Evolutionary conservation across 2,888 invertebrate species (phyloP), one percentile per base, ranked within the genome.

Genomic region (Ptychoptera contaminata): DNA sequence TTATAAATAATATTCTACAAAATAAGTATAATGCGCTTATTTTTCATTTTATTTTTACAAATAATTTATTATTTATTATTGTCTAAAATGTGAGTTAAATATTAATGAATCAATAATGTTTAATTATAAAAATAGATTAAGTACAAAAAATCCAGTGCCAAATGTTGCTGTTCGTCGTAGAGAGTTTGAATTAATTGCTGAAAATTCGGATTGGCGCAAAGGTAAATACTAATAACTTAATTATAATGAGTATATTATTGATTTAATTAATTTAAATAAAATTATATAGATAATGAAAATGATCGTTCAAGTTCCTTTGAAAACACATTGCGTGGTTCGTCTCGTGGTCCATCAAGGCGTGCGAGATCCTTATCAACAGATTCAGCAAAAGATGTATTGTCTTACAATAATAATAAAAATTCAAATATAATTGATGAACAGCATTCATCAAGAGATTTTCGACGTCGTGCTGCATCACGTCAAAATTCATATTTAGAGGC

Each of bases 101-200:
- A 23, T 23, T 23, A 3, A 23, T 23, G 4, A 23, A 23, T 23
- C 7, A 23, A 32, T n/a, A 32, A 32, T 11, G n/a, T 32, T 32
- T 11, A 32, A 11, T 32, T n/a, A 32, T 32, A 32, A 32, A 32
- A 32, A 76, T 36, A 63, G 77, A 40, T 62, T 84, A 40, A 74
- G 76, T 47, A 73, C 76, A 55, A 77, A 82, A 56, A 67, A 73
- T 37, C 75, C 79, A 40, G 79, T 79, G 52, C 82, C 82, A 29
- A 82, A 80, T 57, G 83, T 83, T n/a, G 79, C 78, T 43, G 72
- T 79, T 47, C 65, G 82, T 9, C 72, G 79, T 48, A 72, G 75
- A 55, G 83, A 83, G 63, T 83, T 81, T 58, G 84, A 83, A 59
- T 73, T 73, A 8, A 68, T 76, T 48, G 64, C 67, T 10, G 66